phyloP scores from a whole-genome alignment of 2,797 vertebrate genomes.

The Peromyscus attwateri region DNA sequence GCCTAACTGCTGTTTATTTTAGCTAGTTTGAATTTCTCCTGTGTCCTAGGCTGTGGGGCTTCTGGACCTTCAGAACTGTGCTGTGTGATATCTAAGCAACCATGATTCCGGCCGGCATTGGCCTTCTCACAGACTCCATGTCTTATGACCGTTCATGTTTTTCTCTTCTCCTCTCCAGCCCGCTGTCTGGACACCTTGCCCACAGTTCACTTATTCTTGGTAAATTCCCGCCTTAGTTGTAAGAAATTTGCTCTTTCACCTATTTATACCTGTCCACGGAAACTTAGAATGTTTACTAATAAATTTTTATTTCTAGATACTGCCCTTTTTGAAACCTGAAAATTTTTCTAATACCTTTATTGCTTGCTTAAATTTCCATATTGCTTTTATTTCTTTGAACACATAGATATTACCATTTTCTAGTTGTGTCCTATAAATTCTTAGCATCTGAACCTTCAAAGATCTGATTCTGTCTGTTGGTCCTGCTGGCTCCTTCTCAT shows the following conservation, averaged over 20 bases:
- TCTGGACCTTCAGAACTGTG: not conserved
- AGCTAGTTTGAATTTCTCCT: not conserved
- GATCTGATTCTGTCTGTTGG: not conserved
- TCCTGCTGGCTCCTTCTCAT: not conserved
- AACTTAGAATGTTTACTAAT: not conserved
- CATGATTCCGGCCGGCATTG: not conserved
- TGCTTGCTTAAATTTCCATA: not conserved
- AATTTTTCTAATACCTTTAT: not conserved
- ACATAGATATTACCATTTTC: not conserved
- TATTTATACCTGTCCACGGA: not conserved
- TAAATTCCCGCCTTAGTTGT: not conserved
- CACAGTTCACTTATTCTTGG: not conserved
- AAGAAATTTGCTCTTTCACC: not conserved
- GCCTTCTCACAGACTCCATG: too few species aligned
- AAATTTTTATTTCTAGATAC: constrained; percentile 1
- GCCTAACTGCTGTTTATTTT: constrained; percentile 2
- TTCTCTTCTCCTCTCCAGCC: not conserved
- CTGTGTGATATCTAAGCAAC: not conserved
- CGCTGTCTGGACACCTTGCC: not conserved
- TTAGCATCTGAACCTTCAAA: not conserved
- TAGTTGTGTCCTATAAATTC: constrained; percentile 1
- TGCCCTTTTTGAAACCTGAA: not conserved
- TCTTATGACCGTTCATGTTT: not conserved
- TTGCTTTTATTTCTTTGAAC: constrained; percentile 39
- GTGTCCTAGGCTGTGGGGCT: not conserved